Evolutionary conservation across 2,113 vertebrate genomes (phyloP), one percentile per base, ranked within the genome.

Genomic region (Ictidomys tridecemlineatus): DNA sequence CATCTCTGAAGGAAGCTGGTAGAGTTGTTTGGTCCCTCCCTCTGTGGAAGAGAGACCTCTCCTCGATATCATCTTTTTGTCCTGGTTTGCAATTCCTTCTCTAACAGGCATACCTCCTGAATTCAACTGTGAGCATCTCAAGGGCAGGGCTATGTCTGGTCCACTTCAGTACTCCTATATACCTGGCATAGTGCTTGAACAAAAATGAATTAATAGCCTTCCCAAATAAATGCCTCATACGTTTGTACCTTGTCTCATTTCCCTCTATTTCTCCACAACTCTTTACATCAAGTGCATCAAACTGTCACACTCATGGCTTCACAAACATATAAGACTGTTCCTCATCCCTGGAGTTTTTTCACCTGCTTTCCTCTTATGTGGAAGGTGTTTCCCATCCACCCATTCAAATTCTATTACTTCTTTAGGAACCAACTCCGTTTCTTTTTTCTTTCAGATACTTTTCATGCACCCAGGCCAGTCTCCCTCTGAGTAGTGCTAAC

Each of bases 351-450:
- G 91, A 53, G 45, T 14, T 69, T 37, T 91, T 95, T 69, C n/a
- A 80, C 61, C 51, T 42, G 8, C 37, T 61, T 79, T 83, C 37
- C 58, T 88, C 24, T 92, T 89, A 90, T 56, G 51, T 94, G 67
- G 8, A 85, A 90, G 72, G 18, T 16, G 58, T 45, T 93, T 69
- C n/a, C 58, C 34, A 88, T 28, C 32, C 69, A 78, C 20, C 12
- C 39, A 87, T 28, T 24, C 65, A 94, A 92, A 82, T 80, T 51
- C 20, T 83, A 42, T 18, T 83, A 67, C 42, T 97, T 92, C 79
- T 95, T 95, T 89, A 96, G 53, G 61, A 93, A 84, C 34, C 10
- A 95, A 39, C n/a, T 96, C 79, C 53, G 84, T 45, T 18, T 63
- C 32, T 28, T 51, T 89, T 28, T 12, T 96, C 26, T 69, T 84